Conservation (phyloP, 2,797 vertebrate species). For the Neostethus bicornis region DNA sequence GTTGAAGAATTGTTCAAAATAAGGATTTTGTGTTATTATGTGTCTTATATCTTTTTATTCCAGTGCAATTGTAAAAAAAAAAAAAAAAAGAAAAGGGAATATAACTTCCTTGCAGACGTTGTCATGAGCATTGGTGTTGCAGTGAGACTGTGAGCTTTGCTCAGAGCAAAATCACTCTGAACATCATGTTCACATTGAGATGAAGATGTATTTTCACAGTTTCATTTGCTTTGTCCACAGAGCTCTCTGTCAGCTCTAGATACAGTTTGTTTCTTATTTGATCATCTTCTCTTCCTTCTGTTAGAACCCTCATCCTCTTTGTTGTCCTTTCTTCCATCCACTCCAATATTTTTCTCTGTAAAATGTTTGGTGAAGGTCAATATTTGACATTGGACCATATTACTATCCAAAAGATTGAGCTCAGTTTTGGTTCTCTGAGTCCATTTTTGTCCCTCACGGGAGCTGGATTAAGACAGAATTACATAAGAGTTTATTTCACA, state of each 20-base stretch:
- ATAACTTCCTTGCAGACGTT: slow-evolving; percentile 11
- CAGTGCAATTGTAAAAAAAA: slow-evolving; percentile 26
- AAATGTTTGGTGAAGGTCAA: slow-evolving; percentile 47
- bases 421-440: slow-evolving; percentile 12
- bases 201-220: slow-evolving; percentile 10
- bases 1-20: neutral
- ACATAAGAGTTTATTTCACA: slow-evolving; percentile 18
- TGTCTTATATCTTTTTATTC: neutral
- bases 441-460: slow-evolving; percentile 3
- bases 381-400: slow-evolving; percentile 37
- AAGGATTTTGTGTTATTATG: neutral
- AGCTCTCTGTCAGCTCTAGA: neutral
- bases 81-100: no score
- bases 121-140: slow-evolving; percentile 4
- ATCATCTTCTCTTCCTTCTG: neutral
- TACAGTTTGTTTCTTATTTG: slow-evolving; percentile 2
- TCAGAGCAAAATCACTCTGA: slow-evolving; percentile 11
- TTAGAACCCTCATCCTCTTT: neutral
- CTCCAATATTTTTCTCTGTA: neutral
- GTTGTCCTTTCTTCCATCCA: slow-evolving; percentile 1
- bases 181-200: slow-evolving; percentile 10
- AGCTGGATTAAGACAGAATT: slow-evolving; percentile 14
- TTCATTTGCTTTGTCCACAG: slow-evolving; percentile 6
- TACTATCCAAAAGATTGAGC: slow-evolving; percentile 18
- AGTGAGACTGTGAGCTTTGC: slow-evolving; percentile 26